Conservation (phyloP, 2,888 invertebrate genomes). For the Erannis defoliaria region DNA sequence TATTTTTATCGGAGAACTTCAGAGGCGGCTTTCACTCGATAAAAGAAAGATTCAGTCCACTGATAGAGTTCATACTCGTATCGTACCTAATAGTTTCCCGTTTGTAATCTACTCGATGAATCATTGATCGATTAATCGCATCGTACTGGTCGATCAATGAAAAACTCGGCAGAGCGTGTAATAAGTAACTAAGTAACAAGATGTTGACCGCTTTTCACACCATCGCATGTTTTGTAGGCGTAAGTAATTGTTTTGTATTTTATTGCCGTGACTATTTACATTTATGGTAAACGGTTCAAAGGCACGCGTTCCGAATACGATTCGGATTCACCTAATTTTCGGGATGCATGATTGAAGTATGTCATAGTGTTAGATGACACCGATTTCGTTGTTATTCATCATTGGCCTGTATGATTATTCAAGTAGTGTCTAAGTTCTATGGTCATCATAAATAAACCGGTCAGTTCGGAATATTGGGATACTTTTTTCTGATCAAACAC, state of each 20-base stretch:
- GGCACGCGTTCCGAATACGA: constrained; percentile 34
- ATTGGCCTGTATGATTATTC: no score
- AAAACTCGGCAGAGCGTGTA: constrained; percentile 51
- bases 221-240: constrained; percentile 44
- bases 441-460: no score
- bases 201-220: constrained; percentile 52
- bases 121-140: constrained; percentile 47
- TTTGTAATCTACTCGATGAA: constrained; percentile 28
- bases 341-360: constrained; percentile 19
- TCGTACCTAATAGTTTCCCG: constrained; percentile 27
- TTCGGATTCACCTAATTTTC: constrained; percentile 30
- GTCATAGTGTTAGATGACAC: constrained; percentile 1
- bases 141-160: constrained; percentile 48
- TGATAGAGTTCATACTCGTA: constrained; percentile 27
- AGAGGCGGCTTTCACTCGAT: constrained; percentile 37
- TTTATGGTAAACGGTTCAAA: constrained; percentile 27
- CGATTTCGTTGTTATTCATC: constrained; percentile 8
- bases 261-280: constrained; percentile 32
- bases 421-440: no score
- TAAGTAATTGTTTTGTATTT: constrained; percentile 33
- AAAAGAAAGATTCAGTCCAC: constrained; percentile 28
- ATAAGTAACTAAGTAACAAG: constrained; percentile 50
- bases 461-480: no score
- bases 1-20: constrained; percentile 40
- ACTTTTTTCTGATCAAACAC: no score